These are phyloP conservation scores for Abramis brama DNA, from an alignment of 2,113 vertebrate genomes.

Conservation along the genomic window DNA sequence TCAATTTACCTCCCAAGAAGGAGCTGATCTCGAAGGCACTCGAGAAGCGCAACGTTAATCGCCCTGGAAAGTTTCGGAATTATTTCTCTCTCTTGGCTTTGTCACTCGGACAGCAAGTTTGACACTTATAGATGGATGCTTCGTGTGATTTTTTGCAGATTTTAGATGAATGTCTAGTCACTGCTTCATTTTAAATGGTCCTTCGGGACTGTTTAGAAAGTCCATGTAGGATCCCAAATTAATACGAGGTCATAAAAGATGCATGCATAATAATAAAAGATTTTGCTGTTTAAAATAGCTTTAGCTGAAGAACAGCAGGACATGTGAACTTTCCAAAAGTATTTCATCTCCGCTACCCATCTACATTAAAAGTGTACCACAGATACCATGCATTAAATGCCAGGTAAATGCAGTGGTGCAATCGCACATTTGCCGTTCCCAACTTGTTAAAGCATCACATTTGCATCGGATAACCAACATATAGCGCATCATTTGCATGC, in stretches of 20 bases:
- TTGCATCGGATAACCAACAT: slow-evolving; percentile 99
- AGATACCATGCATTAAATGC: background rate
- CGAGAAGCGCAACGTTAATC: slow-evolving; percentile 62
- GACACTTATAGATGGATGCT: background rate
- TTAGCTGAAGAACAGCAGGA: background rate
- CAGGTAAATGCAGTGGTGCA: background rate
- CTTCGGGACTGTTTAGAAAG: background rate
- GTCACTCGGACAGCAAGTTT: background rate
- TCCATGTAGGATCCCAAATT: background rate
- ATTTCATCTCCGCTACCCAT: background rate
- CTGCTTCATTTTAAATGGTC: background rate
- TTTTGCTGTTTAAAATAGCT: background rate
- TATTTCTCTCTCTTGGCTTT: background rate
- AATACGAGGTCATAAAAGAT: background rate
- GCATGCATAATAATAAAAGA: background rate
- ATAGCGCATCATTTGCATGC: slow-evolving; percentile 98
- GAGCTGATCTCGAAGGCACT: slow-evolving; percentile 60
- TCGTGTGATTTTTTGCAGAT: background rate
- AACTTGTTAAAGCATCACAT: slow-evolving; percentile 88
- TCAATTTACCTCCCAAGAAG: slow-evolving; percentile 77
- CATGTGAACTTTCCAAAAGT: background rate
- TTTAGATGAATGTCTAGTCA: background rate
- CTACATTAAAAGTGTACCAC: no score
- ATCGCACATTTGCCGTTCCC: slow-evolving; percentile 64
- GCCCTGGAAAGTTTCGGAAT: slow-evolving; percentile 38